A percentile compares a stretch with the other conserved stretches of the same genome.
phyloP scores from a whole-genome alignment of 2,797 vertebrate genomes.

The Lycodopsis pacificus region DNA sequence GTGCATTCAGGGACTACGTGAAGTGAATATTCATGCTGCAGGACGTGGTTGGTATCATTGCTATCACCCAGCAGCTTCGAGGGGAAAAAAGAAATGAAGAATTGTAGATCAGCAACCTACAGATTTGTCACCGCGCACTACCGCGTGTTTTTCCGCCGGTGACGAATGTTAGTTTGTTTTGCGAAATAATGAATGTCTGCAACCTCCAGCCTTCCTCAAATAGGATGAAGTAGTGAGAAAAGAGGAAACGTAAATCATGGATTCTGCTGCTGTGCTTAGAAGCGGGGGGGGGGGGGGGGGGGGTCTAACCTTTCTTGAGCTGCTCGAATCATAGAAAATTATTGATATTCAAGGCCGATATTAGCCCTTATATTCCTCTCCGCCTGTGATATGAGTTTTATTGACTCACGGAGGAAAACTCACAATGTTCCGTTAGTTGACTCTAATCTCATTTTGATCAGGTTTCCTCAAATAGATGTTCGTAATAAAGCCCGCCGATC shows the following conservation, averaged over 20 bases:
- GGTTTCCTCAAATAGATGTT: slow-evolving; percentile 5
- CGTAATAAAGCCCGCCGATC: neutral
- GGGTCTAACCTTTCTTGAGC: slow-evolving; percentile 31
- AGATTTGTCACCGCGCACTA: neutral
- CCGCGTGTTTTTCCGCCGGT: slow-evolving; percentile 1
- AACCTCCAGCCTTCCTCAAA: slow-evolving; percentile 47
- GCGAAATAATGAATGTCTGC: slow-evolving; percentile 45
- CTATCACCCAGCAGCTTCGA: neutral
- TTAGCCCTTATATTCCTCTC: neutral
- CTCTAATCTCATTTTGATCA: slow-evolving; percentile 19
- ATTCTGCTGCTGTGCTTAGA: slow-evolving; percentile 18
- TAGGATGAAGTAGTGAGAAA: slow-evolving; percentile 41
- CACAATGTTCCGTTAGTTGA: neutral
- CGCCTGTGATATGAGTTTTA: slow-evolving; percentile 17
- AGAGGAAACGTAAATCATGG: slow-evolving; percentile 44
- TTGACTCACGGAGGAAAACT: neutral
- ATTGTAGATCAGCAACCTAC: neutral
- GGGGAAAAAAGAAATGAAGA: neutral
- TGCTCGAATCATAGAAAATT: slow-evolving; percentile 32
- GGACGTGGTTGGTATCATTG: neutral
- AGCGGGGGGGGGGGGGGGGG: neutral
- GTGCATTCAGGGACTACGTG: neutral
- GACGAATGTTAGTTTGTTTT: slow-evolving; percentile 56
- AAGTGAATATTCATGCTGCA: neutral
- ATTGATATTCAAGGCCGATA: neutral